These are phyloP conservation scores for Hypomesus transpacificus DNA, from an alignment of 2,113 vertebrate species.

Conservation along the genomic window DNA sequence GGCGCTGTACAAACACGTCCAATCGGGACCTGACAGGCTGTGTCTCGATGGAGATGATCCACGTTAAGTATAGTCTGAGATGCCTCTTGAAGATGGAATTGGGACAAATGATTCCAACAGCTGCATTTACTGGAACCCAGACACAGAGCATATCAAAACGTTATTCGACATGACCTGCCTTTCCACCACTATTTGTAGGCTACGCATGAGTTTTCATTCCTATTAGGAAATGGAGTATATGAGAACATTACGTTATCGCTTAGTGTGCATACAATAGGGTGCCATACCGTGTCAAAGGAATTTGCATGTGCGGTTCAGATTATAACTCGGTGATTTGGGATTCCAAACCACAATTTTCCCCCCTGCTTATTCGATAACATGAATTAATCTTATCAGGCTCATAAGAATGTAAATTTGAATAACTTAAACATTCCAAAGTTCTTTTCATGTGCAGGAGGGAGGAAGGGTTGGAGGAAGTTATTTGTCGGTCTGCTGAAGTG, in stretches of 20 bases:
- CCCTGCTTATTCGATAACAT: constrained; percentile 34
- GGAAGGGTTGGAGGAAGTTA: constrained; percentile 57
- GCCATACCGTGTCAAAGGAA: constrained; percentile 9
- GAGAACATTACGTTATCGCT: constrained; percentile 11
- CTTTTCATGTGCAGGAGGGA: constrained; percentile 53
- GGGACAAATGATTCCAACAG: constrained; percentile 29
- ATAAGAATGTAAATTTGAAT: constrained; percentile 47
- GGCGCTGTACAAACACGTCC: constrained; percentile 4
- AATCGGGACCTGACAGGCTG: constrained; percentile 17
- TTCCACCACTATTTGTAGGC: constrained; percentile 1
- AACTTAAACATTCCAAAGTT: constrained; percentile 55
- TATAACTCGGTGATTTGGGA: constrained; percentile 27
- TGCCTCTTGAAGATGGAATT: constrained; percentile 12
- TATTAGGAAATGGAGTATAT: constrained; percentile 15
- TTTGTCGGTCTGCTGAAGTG: constrained; percentile 67
- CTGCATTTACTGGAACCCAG: not conserved
- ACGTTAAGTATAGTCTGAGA: constrained; percentile 21
- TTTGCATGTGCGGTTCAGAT: constrained; percentile 20
- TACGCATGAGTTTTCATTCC: constrained; percentile 18
- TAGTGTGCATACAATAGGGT: constrained; percentile 7
- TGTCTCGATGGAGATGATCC: constrained; percentile 16
- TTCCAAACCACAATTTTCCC: constrained; percentile 14
- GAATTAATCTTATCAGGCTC: constrained; percentile 50
- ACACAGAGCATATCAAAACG: constrained; percentile 14
- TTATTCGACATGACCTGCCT: not conserved